phyloP scores from a whole-genome alignment of 2,888 invertebrate species.

The Carabus problematicus region DNA sequence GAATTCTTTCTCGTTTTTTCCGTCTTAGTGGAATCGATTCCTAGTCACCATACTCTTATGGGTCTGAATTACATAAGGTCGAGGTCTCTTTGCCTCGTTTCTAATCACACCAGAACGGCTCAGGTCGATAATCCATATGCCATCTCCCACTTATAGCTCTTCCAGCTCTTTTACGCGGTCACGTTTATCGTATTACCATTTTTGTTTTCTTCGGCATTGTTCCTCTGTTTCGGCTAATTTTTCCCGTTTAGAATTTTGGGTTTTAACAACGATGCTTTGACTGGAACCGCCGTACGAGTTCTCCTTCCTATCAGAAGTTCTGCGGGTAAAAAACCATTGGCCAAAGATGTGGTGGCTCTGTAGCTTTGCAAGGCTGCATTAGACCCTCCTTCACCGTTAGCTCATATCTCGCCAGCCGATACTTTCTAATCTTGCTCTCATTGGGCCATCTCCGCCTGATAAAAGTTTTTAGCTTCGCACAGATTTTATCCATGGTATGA shows the following conservation, averaged over 20 bases:
- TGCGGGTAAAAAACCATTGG: not conserved
- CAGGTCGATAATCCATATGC: constrained; percentile 1
- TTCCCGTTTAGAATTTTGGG: too few relatives aligned
- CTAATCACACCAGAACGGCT: not conserved
- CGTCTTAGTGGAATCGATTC: not conserved
- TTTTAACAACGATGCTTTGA: not conserved
- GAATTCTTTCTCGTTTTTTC: not conserved
- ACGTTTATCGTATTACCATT: constrained; percentile 5
- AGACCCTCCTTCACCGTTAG: constrained; percentile 8
- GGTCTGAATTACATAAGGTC: too few relatives aligned
- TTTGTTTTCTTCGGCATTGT: too few relatives aligned
- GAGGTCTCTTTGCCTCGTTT: not conserved
- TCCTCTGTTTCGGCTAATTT: too few relatives aligned
- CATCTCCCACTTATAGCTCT: constrained; percentile 1
- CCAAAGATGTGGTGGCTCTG: not conserved
- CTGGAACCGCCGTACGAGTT: not conserved
- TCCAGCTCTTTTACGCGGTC: not conserved
- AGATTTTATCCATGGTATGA: not conserved
- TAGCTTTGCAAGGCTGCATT: not conserved
- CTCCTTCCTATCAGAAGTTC: not conserved
- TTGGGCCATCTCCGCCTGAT: too few relatives aligned
- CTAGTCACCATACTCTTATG: too few relatives aligned
- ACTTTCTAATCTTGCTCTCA: too few relatives aligned
- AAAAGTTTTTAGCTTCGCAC: too few relatives aligned
- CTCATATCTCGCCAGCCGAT: constrained; percentile 1